Evolutionary conservation across 2,113 vertebrate genomes (phyloP), one percentile per base, ranked within the genome.

Genomic region (Aramus guarauna): DNA sequence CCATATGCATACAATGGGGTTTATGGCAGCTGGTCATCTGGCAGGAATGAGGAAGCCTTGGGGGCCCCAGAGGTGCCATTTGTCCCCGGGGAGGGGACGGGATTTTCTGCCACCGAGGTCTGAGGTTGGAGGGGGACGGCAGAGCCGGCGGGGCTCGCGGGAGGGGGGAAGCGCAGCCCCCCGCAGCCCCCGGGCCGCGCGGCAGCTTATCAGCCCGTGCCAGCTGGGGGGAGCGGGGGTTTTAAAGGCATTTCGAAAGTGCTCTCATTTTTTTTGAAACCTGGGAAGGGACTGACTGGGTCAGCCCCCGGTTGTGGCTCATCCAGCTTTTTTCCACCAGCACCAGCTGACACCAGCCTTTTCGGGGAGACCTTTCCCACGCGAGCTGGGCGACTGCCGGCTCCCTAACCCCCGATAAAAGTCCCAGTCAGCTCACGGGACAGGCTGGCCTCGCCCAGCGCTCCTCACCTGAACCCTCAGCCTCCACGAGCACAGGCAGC

Each of bases 21-120:
- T 94, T 96, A 96, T 68, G 64, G 91, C 39, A 5, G 37, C 4
- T 15, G 1, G 6, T 92, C 80, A 59, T 91, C 76, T 22, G 3
- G 39, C 56, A 89, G 76, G 94, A 96, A 92, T 94, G 94, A 89
- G 92, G 92, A 94, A 94, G 83, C 71, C 83, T 84, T 21, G 8
- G n/a, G 59, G 84, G 72, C 43, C 59, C 41, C 56, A 41, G 48
- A 91, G 50, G 32, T 91, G 68, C 56, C 77, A 26, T 86, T 92
- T 78, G 50, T 77, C 72, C 63, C 23, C 67, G 47, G 30, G 45
- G 52, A 92, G 47, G 36, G 63, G 52, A 91, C 34, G 26, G 30
- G 81, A 45, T 48, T 94, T 95, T 91, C 59, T 80, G 1, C 53
- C 16, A 3, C 39, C 0, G 2, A 71, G 48, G 32, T 18, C 50